Evolutionary conservation across 1,140 invertebrate species (phyloP), one percentile per base, ranked within the genome.

Genomic region (Saccostrea glomerata): DNA sequence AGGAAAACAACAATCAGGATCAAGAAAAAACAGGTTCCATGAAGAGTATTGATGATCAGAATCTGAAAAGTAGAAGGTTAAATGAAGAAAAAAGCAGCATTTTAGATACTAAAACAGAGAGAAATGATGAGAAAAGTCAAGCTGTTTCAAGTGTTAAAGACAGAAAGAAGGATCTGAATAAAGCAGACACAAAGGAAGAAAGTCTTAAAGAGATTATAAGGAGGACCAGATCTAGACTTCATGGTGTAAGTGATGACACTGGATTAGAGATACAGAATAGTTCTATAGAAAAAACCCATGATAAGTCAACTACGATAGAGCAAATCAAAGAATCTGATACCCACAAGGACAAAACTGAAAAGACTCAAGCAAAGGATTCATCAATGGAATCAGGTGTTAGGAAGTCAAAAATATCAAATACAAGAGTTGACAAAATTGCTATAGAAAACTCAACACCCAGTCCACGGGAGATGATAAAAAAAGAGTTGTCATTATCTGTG

Each of bases 211-310:
- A 77, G 12, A 12, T 77, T 2, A 77, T 77, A 7, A 77, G 70
- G 36, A 77, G 25, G 70, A 77, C 70, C 5, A 77, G 70, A 77
- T 77, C 70, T 4, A 25, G 70, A 77, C 70, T 77, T 23, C 70
- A 77, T 77, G 70, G 70, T 36, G 70, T 77, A 12, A 77, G 70
- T 77, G 70, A 77, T 77, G 70, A 77, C 4, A 6, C 70, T 30
- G 70, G 13, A 36, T 15, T 25, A 36, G 70, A 77, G 13, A 11
- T 30, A 30, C 70, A 77, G 70, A 36, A 30, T 36, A 77, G 25
- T 77, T 15, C 70, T 36, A 30, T 13, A 13, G 12, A 2, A 3
- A 77, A 36, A 77, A 11, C 25, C 15, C 30, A 77, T 15, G 70
- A 77, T 15, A 0, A 36, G 70, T 17, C 13, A 2, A 11, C 70